Percentiles rank a stretch among this genome's conserved stretches.
Evolutionary conservation across 2,113 vertebrate genomes (phyloP).

Genomic region (Rhinopomastus cyanomelas): DNA sequence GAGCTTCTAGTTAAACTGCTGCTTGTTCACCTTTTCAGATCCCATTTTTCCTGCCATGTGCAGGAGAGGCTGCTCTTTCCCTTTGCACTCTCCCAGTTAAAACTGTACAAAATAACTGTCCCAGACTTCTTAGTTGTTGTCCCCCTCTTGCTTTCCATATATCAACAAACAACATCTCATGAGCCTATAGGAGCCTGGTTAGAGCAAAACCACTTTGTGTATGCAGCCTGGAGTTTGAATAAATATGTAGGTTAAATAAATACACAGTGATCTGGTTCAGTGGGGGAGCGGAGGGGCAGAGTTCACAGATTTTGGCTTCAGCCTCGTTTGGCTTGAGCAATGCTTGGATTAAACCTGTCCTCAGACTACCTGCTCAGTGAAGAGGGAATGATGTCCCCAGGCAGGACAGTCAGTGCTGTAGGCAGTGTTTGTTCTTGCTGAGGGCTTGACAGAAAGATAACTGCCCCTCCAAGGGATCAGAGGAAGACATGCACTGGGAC

Average conservation of each 20-base stretch:
- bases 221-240: neutral
- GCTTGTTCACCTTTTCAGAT: neutral
- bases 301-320: neutral
- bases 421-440: neutral
- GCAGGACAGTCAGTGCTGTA: neutral
- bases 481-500: neutral
- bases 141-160: neutral
- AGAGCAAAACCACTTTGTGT: neutral
- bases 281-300: neutral
- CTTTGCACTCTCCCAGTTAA: neutral
- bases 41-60: accelerated
- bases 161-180: neutral
- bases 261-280: neutral
- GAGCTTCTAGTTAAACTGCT: neutral
- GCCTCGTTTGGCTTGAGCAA: neutral
- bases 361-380: neutral
- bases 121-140: neutral
- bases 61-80: neutral
- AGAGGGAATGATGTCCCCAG: neutral
- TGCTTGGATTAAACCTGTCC: neutral
- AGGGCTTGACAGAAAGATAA: neutral
- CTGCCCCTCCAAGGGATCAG: neutral
- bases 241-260: conserved; percentile 30
- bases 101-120: neutral
- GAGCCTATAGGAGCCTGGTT: neutral